These are phyloP conservation scores for Ornithorhynchus anatinus DNA, from an alignment of 2,113 vertebrate genomes.

Conservation along the genomic window DNA sequence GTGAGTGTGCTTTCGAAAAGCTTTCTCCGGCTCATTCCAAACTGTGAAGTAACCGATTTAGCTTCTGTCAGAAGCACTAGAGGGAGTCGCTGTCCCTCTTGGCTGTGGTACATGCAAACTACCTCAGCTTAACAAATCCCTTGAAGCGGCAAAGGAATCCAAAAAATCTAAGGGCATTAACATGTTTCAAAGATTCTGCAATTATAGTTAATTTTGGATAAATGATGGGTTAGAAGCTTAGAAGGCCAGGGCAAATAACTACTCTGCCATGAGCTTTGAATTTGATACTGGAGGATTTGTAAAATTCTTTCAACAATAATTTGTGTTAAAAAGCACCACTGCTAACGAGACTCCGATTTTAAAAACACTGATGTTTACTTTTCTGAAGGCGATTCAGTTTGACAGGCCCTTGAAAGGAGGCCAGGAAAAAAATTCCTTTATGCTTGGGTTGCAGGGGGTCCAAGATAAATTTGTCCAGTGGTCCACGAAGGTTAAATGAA, in stretches of 20 bases:
- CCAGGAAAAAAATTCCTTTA: conserved; percentile 16
- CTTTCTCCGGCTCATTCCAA: too few species aligned
- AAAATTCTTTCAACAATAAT: background rate
- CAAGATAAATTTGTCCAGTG: background rate
- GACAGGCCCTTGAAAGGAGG: conserved; percentile 5
- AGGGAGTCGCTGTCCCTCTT: background rate
- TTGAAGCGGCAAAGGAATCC: background rate
- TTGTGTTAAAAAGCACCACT: background rate
- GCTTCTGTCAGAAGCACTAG: background rate
- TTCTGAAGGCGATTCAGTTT: conserved; percentile 11
- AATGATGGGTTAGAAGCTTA: background rate
- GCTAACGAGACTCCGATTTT: background rate
- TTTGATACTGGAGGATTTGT: background rate
- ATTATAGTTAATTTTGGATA: background rate
- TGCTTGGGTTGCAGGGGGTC: background rate
- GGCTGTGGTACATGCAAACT: too few species aligned
- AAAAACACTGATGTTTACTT: conserved; percentile 5
- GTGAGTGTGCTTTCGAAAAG: too few species aligned
- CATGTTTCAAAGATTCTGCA: background rate
- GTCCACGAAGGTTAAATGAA: conserved; percentile 1
- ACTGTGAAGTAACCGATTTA: too few species aligned
- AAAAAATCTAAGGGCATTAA: background rate
- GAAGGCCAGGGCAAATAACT: accelerated
- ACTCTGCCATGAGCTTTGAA: background rate
- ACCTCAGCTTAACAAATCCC: too few species aligned